Conservation (phyloP, 1,140 invertebrate species). For the Adoxophyes honmai region DNA sequence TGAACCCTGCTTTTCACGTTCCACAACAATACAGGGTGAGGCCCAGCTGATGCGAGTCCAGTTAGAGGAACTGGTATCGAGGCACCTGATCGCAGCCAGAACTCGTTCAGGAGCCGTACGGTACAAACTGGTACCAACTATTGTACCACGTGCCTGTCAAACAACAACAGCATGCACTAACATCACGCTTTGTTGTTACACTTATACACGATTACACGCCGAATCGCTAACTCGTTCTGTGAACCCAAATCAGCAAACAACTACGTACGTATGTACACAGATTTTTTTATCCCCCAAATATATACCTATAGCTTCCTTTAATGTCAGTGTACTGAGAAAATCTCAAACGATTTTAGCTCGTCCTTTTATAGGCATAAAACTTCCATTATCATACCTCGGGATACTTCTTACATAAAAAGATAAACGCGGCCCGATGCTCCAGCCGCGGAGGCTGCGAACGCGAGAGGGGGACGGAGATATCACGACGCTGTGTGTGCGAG, state of each 20-base stretch:
- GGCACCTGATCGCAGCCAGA: slow-evolving; percentile 68
- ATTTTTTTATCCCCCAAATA: no score
- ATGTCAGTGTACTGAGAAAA: neutral
- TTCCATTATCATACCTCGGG: slow-evolving; percentile 31
- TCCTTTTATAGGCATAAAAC: slow-evolving; percentile 19
- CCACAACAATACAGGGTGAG: slow-evolving; percentile 25
- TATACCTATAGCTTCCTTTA: no score
- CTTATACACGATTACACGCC: neutral
- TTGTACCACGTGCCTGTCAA: slow-evolving; percentile 62
- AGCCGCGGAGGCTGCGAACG: slow-evolving; percentile 30
- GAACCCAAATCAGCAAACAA: neutral
- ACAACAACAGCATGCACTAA: slow-evolving; percentile 26
- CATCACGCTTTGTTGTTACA: slow-evolving; percentile 8
- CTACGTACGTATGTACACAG: no score
- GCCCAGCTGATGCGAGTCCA: slow-evolving; percentile 69
- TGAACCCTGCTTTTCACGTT: neutral
- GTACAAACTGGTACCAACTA: slow-evolving; percentile 69
- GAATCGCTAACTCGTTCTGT: slow-evolving; percentile 4
- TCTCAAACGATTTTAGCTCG: slow-evolving; percentile 7
- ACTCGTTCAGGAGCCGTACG: slow-evolving; percentile 70
- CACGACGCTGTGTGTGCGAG: slow-evolving; percentile 7
- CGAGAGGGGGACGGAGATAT: slow-evolving; percentile 27
- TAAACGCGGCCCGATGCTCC: slow-evolving; percentile 27
- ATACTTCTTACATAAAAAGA: slow-evolving; percentile 21
- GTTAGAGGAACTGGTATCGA: slow-evolving; percentile 74